Base-by-base conservation (phyloP, 2,113 vertebrate species). In the Balaeniceps rex region DNA sequence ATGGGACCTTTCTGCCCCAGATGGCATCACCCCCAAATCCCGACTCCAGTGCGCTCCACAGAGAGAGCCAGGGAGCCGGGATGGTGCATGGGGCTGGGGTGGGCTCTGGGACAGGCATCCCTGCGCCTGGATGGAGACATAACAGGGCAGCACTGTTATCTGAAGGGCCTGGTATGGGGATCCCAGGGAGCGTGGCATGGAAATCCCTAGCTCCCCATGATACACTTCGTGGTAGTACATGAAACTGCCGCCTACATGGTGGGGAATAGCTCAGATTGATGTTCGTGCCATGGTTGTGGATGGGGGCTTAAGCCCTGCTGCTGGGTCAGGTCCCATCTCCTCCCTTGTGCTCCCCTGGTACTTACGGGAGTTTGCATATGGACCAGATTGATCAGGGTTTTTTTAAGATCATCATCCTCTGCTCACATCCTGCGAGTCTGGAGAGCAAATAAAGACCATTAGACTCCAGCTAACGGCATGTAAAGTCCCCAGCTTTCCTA, bases 51-150 rank as follows among this genome's bases (percentile, higher is more conserved):
- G 22, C 1, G 3, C 11, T 44, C 64, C 52, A 9, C 17, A 8
- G 31, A 44, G 54, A 42, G 12, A 19, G 24, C 2, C 1, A 0
- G 61, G 24, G 63, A n/a, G n/a, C 42, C 1, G 9, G 52, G 29
- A 29, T 46, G n/a, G 29, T 24, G n/a, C 5, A 1, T 12, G 12
- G 51, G 44, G 42, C n/a, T 60, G 25, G 72, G 71, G n/a, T 76
- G 47, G 10, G 40, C 25, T 44, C n/a, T n/a, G 72, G 28, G 44
- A 24, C 52, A 46, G 42, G 24, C 5, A 1, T 61, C 38, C 26
- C 57, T 44, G 36, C 1, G 1, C 33, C 38, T 14, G 12, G 14
- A 10, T 34, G 29, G 61, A 46, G 42, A 14, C 2, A 5, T 63
- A 10, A 25, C 9, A 6, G 57, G 36, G 33, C 38, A 44, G 33